These are phyloP conservation scores for Hyles euphorbiae DNA, from an alignment of 1,140 invertebrate genomes.

Conservation along the genomic window DNA sequence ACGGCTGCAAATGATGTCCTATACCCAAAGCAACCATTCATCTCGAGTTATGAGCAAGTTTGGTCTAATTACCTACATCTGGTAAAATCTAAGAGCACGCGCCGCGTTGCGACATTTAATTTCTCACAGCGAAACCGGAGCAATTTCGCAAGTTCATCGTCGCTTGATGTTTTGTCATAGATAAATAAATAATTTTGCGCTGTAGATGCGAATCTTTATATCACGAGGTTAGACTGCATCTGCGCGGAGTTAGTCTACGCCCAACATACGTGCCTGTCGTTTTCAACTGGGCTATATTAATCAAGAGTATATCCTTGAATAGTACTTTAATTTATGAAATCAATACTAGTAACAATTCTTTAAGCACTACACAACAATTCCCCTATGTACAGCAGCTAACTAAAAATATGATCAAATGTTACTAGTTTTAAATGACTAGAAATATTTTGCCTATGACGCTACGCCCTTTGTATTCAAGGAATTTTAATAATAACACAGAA, in stretches of 20 bases:
- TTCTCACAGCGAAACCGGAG: conserved; percentile 14
- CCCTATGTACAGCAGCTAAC: no score
- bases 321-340: no score
- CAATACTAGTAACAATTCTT: no score
- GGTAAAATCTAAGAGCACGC: conserved; percentile 24
- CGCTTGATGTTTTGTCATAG: conserved; percentile 15
- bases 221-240: no score
- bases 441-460: neutral
- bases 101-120: conserved; percentile 24
- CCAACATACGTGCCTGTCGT: neutral
- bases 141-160: conserved; percentile 18
- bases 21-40: neutral
- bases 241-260: no score
- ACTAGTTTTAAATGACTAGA: neutral
- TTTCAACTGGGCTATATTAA: neutral
- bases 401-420: no score
- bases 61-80: conserved; percentile 21
- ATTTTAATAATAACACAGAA: neutral
- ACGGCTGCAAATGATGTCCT: neutral
- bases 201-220: conserved; percentile 5
- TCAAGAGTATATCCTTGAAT: no score
- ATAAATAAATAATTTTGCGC: conserved; percentile 8
- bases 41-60: conserved; percentile 1
- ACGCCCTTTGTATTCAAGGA: neutral
- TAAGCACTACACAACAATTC: no score